A percentile compares a stretch with the other conserved stretches of the same genome.
Conservation (phyloP, 1,140 invertebrate species). For the Gryon sp. region DNA sequence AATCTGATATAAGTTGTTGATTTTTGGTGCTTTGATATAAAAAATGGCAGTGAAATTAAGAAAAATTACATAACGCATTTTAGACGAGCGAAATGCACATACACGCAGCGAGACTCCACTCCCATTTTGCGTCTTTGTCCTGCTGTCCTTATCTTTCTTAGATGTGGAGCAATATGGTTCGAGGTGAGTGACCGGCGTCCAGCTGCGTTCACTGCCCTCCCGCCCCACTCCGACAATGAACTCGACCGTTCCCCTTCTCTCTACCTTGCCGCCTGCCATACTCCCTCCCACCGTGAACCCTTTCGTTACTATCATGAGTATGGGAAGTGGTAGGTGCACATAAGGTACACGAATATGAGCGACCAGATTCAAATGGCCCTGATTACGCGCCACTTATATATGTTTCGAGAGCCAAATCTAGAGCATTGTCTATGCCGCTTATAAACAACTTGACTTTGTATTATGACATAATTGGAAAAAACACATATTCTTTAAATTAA, state of each 20-base stretch:
- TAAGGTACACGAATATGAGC: constrained; percentile 61
- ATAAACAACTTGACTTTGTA: constrained; percentile 8
- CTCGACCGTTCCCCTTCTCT: constrained; percentile 48
- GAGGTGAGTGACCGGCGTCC: constrained; percentile 79
- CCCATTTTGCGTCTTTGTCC: constrained; percentile 44
- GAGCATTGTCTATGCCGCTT: constrained; percentile 48
- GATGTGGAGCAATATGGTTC: constrained; percentile 78
- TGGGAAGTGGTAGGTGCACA: constrained; percentile 51
- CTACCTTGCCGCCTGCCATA: too few relatives aligned
- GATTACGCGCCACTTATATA: constrained; percentile 67
- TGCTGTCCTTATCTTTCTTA: constrained; percentile 71
- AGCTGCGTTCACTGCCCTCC: constrained; percentile 76
- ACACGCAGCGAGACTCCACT: constrained; percentile 39
- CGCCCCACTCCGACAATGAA: constrained; percentile 58
- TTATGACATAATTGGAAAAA: constrained; percentile 1
- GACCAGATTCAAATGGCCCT: constrained; percentile 62
- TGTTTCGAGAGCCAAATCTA: constrained; percentile 70
- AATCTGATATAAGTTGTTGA: too few relatives aligned
- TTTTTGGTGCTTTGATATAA: too few relatives aligned
- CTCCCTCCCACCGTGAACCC: too few relatives aligned
- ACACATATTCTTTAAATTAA: too few relatives aligned
- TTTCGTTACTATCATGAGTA: constrained; percentile 43
- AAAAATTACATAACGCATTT: constrained; percentile 48
- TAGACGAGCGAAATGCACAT: constrained; percentile 43
- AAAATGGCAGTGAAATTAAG: constrained; percentile 39